These are phyloP conservation scores for Bufo bufo DNA, from an alignment of 2,113 vertebrate species.

Conservation along the genomic window DNA sequence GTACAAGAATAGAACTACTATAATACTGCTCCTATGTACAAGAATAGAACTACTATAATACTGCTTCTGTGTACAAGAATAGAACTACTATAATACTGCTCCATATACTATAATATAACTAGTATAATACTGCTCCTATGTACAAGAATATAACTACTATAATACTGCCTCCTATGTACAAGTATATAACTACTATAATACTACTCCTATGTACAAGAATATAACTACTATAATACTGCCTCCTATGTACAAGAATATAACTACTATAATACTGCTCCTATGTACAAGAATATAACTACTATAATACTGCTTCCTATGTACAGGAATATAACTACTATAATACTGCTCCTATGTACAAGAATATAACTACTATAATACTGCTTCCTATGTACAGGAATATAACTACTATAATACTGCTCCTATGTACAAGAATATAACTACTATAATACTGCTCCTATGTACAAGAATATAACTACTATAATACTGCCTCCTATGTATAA, in stretches of 20 bases:
- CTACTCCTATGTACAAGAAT: too few species aligned
- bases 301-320: background rate
- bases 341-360: background rate
- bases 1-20: background rate
- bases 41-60: conserved; percentile 11
- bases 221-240: conserved; percentile 4
- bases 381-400: background rate
- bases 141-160: conserved; percentile 9
- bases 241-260: background rate
- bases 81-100: background rate
- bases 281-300: conserved; percentile 1
- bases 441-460: background rate
- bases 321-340: conserved; percentile 22
- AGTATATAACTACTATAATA: too few species aligned
- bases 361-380: conserved; percentile 15
- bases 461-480: conserved; percentile 11
- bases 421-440: background rate
- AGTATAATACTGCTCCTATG: background rate
- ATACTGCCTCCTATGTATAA: background rate
- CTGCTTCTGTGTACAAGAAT: background rate
- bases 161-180: background rate
- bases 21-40: background rate
- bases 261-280: background rate
- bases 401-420: background rate
- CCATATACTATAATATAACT: background rate